A percentile compares a stretch with the other conserved stretches of the same genome.
Evolutionary conservation across 2,797 vertebrate genomes (phyloP).

Genomic region (Anisognathus igniventris): DNA sequence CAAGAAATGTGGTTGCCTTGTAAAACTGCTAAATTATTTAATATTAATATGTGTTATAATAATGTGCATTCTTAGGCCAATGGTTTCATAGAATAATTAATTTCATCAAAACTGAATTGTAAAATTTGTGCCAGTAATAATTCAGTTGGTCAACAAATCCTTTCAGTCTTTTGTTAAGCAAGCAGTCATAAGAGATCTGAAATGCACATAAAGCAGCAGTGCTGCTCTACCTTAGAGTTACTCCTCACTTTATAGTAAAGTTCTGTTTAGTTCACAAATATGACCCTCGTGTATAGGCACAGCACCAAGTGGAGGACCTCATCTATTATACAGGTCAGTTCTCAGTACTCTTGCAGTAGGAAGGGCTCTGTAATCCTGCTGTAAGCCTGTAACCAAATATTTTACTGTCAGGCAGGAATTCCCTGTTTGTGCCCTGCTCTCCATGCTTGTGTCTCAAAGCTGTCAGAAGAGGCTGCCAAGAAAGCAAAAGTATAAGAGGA

Average conservation of each 20-base stretch:
- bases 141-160: neutral
- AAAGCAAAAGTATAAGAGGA: neutral
- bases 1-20: neutral
- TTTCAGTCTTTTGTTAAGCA: neutral
- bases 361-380: neutral
- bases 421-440: neutral
- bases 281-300: neutral
- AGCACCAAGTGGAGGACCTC: neutral
- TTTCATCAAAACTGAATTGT: neutral
- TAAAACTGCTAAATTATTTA: neutral
- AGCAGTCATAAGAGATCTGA: neutral
- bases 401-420: rapidly evolving
- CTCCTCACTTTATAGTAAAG: neutral
- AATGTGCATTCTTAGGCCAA: neutral
- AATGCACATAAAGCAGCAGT: neutral
- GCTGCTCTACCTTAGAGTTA: neutral
- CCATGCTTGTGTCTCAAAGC: neutral
- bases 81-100: neutral
- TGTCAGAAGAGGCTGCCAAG: neutral
- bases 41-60: neutral
- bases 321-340: neutral
- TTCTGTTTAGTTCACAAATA: neutral
- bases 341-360: neutral
- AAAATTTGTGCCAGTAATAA: neutral
- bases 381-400: neutral